phyloP scores from a whole-genome alignment of 2,113 vertebrate genomes.

The Furnarius figulus region DNA sequence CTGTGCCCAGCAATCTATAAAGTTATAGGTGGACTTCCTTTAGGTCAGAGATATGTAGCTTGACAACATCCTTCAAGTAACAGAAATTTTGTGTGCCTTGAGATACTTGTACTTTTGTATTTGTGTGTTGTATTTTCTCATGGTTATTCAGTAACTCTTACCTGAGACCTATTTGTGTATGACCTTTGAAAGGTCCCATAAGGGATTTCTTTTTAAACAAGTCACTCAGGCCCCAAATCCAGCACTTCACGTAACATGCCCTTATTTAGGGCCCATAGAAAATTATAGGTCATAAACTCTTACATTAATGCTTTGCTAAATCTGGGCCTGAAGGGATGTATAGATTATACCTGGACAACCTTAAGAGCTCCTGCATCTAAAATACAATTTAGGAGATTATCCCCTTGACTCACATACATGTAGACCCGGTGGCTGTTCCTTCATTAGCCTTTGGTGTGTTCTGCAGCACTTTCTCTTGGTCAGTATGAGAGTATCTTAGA shows the following conservation, averaged over 20 bases:
- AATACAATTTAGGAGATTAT: slow-evolving; percentile 32
- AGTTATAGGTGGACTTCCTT: neutral
- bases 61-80: neutral
- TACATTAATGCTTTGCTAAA: slow-evolving; percentile 10
- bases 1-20: neutral
- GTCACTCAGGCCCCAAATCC: neutral
- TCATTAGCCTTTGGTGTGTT: neutral
- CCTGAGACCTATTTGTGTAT: neutral
- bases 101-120: neutral
- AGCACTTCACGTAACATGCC: neutral
- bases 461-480: neutral
- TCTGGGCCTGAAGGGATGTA: slow-evolving; percentile 16
- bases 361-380: slow-evolving; percentile 20
- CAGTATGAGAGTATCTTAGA: neutral
- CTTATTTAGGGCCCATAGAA: neutral
- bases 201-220: neutral
- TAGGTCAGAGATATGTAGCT: neutral
- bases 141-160: neutral
- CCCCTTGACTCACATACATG: neutral
- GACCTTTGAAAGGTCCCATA: neutral
- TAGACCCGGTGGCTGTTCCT: neutral
- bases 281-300: slow-evolving; percentile 24
- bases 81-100: neutral
- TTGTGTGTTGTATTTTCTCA: neutral
- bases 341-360: slow-evolving; percentile 26